Evolutionary conservation across 2,113 vertebrate genomes (phyloP).

Genomic region (Larimichthys crocea): DNA sequence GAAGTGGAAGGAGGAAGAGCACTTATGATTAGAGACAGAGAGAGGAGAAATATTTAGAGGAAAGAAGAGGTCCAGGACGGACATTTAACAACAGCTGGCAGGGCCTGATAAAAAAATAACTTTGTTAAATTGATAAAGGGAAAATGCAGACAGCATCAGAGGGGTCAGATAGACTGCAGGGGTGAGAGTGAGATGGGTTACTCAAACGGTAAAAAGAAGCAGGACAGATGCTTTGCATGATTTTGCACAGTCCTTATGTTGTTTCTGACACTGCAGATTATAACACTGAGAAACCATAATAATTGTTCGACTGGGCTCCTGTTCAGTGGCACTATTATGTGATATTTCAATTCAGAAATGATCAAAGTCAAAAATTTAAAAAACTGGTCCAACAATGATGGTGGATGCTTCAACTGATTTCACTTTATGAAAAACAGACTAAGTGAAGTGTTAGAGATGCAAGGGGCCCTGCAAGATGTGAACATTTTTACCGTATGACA

Average conservation of each 20-base stretch:
- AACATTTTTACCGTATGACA: too few species aligned
- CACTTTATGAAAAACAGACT: too few species aligned
- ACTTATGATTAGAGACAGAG: neutral
- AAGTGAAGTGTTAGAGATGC: too few species aligned
- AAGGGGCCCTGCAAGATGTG: too few species aligned
- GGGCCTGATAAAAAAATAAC: neutral
- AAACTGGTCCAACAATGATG: neutral
- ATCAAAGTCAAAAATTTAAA: neutral
- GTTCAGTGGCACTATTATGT: neutral
- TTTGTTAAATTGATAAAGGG: conserved; percentile 1
- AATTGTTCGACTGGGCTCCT: neutral
- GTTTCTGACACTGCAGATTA: conserved; percentile 27
- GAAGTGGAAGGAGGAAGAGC: neutral
- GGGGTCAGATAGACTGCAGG: neutral
- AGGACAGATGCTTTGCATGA: conserved; percentile 5
- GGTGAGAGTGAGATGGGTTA: neutral
- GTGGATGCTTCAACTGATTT: too few species aligned
- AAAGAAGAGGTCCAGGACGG: neutral
- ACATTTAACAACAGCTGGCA: conserved; percentile 1
- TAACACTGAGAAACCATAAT: conserved; percentile 11
- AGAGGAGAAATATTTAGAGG: conserved; percentile 6
- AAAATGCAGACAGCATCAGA: neutral
- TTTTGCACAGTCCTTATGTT: conserved; percentile 20
- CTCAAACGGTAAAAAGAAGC: conserved; percentile 3
- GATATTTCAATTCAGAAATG: neutral